Percentiles rank a stretch among this genome's conserved stretches.
These are phyloP conservation scores for Tragopan temminckii DNA, from an alignment of 2,797 vertebrate genomes.

Conservation along the genomic window DNA sequence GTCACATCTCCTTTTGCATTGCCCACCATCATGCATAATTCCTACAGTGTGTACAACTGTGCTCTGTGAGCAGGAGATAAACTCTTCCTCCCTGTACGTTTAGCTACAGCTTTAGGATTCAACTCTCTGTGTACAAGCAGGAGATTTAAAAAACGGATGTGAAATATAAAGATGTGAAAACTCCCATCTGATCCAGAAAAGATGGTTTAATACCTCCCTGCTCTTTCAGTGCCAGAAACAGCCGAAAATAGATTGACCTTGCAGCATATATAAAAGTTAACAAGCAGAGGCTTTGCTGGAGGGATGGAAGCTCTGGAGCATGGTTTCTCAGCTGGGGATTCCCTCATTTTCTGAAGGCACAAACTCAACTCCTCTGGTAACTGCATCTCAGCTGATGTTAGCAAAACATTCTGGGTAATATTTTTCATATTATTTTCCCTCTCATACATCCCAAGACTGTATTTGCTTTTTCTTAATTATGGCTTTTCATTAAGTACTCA, in stretches of 20 bases:
- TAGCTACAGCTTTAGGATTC: conserved; percentile 5
- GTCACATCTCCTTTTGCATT: not conserved
- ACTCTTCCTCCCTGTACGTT: not conserved
- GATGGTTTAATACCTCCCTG: conserved; percentile 12
- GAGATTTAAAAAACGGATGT: conserved; percentile 13
- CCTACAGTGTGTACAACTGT: not conserved
- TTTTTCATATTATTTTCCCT: conserved; percentile 4
- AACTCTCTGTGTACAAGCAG: not conserved
- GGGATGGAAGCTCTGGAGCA: not conserved
- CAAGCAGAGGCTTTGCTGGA: not conserved
- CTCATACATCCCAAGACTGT: not conserved
- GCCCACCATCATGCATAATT: not conserved
- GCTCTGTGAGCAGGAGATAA: conserved; percentile 25
- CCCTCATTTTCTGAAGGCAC: not conserved
- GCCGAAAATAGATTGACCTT: not conserved
- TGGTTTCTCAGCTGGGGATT: not conserved
- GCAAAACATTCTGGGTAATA: not conserved
- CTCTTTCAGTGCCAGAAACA: not conserved
- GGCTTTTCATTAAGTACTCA: conserved; percentile 53
- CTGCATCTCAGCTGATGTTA: not conserved
- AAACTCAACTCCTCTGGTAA: not conserved
- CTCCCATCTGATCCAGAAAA: not conserved
- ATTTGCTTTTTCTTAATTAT: conserved; percentile 55
- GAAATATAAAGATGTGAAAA: conserved; percentile 36
- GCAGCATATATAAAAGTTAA: not conserved